Evolutionary conservation across 2,888 invertebrate species (phyloP).

Genomic region (Thelaira solivaga): DNA sequence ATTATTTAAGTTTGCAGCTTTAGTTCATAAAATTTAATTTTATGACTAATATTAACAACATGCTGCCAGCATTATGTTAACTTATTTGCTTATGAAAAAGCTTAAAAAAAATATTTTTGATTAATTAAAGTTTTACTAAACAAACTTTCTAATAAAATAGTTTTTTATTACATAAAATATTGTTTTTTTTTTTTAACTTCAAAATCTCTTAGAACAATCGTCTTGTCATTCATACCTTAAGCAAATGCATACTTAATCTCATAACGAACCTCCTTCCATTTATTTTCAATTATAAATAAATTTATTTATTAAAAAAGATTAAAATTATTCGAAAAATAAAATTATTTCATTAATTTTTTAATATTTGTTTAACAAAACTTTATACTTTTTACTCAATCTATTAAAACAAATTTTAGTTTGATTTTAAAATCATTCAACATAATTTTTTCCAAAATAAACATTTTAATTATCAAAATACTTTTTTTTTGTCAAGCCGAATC

Average conservation of each 20-base stretch:
- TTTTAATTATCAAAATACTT: too few species aligned
- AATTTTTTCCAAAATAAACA: conserved; percentile 40
- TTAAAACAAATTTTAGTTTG: conserved; percentile 29
- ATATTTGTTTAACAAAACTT: conserved; percentile 10
- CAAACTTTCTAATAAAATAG: too few species aligned
- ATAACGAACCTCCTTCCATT: not conserved
- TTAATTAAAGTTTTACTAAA: too few species aligned
- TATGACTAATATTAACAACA: not conserved
- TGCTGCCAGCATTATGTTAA: not conserved
- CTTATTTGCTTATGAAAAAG: not conserved
- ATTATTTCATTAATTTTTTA: not conserved
- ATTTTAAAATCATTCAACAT: conserved; percentile 26
- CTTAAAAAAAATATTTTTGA: too few species aligned
- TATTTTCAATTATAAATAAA: not conserved
- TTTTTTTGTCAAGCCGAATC: conserved; percentile 13
- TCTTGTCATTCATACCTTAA: too few species aligned
- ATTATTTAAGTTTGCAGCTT: too few species aligned
- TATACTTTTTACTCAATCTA: conserved; percentile 60
- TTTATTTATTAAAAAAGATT: not conserved
- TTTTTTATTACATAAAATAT: too few species aligned
- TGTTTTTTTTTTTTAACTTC: not conserved
- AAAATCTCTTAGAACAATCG: conserved; percentile 23
- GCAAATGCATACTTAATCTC: not conserved
- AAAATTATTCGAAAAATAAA: not conserved
- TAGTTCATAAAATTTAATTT: too few species aligned